phyloP scores from a whole-genome alignment of 1,140 invertebrate genomes.

The Lamellibrachia luymesi region DNA sequence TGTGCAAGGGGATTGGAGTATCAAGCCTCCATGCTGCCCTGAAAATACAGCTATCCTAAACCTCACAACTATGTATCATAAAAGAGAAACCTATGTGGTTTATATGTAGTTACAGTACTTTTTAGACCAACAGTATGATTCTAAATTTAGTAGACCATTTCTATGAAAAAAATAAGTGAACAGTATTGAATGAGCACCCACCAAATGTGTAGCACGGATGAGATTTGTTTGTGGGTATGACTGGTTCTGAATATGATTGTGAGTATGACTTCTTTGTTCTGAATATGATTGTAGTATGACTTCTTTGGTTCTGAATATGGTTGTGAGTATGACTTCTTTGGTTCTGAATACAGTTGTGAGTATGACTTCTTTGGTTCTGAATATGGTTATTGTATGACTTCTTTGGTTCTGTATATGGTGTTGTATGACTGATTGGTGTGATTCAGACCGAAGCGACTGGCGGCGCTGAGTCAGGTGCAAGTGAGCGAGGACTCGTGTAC shows the following conservation, averaged over 20 bases:
- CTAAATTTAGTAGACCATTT: neutral
- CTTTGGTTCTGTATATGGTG: too few species aligned
- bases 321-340: neutral
- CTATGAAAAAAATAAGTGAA: neutral
- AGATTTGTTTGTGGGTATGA: neutral
- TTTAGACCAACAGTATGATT: neutral
- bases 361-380: neutral
- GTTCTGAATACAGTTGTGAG: neutral
- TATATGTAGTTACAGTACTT: neutral
- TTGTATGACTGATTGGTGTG: neutral
- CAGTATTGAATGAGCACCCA: neutral
- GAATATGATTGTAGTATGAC: neutral
- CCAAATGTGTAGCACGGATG: neutral
- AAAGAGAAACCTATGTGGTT: neutral
- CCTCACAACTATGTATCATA: neutral
- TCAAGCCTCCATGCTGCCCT: neutral
- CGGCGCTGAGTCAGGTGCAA: slow-evolving; percentile 71
- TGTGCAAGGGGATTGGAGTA: too few species aligned
- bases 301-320: too few species aligned
- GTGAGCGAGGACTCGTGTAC: slow-evolving; percentile 84
- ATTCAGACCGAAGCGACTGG: slow-evolving; percentile 72
- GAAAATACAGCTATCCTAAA: neutral
- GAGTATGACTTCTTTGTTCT: too few species aligned
- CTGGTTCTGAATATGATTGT: neutral
- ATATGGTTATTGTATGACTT: neutral